phyloP scores from a whole-genome alignment of 2,888 invertebrate genomes.

The Achlya flavicornis region DNA sequence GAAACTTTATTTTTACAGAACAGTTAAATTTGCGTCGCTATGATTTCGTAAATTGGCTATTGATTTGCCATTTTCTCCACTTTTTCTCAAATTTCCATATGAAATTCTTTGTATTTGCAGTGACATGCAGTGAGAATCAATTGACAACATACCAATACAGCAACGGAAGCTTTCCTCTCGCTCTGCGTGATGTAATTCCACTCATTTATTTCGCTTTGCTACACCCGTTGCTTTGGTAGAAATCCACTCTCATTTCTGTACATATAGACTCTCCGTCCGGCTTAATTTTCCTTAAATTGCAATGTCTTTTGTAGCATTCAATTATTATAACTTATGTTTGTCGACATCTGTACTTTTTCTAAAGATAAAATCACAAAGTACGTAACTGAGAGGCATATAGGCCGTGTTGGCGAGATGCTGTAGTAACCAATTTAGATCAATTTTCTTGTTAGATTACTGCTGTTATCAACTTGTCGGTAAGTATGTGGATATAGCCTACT shows the following conservation, averaged over 20 bases:
- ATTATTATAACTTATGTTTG: background rate
- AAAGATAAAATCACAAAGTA: background rate
- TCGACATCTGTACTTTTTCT: background rate
- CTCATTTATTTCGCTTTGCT: background rate
- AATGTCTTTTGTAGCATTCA: background rate
- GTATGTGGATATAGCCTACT: background rate
- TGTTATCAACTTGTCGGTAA: background rate
- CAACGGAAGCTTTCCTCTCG: slow-evolving; percentile 2
- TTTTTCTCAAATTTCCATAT: background rate
- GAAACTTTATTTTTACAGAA: too few relatives aligned
- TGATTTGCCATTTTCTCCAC: background rate
- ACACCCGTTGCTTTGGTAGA: background rate
- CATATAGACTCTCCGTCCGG: background rate
- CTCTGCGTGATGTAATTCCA: slow-evolving; percentile 6
- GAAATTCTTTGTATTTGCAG: background rate
- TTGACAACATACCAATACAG: background rate
- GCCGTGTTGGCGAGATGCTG: background rate
- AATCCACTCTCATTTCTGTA: slow-evolving; percentile 1
- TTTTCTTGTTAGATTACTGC: slow-evolving; percentile 2
- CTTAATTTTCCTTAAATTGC: background rate
- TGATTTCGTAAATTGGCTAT: too few relatives aligned
- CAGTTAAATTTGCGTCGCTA: too few relatives aligned
- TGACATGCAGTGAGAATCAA: background rate
- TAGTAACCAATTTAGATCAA: slow-evolving; percentile 1
- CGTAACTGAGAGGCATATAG: background rate